These are phyloP conservation scores for Macrophya alboannulata DNA, from an alignment of 2,888 invertebrate genomes.

Conservation along the genomic window DNA sequence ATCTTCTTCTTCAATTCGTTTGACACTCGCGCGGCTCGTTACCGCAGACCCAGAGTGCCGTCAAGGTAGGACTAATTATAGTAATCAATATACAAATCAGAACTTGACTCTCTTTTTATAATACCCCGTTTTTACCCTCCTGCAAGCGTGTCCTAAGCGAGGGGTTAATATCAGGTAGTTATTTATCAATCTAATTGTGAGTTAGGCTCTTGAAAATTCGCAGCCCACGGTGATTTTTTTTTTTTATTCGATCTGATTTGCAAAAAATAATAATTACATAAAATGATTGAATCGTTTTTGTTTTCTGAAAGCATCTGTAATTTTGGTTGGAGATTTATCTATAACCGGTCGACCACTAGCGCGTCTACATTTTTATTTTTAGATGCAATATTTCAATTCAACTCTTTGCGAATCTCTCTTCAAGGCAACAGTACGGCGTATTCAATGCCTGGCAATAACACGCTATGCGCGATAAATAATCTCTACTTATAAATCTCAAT, in stretches of 20 bases:
- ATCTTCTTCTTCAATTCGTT: constrained; percentile 32
- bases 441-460: background rate
- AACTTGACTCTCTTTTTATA: constrained; percentile 9
- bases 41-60: constrained; percentile 10
- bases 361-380: background rate
- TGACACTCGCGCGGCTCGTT: constrained; percentile 37
- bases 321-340: background rate
- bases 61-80: constrained; percentile 35
- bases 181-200: background rate
- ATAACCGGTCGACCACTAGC: background rate
- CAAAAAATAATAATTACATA: background rate
- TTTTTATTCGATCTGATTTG: background rate
- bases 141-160: background rate
- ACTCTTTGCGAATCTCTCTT: background rate
- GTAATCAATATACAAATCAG: constrained; percentile 47
- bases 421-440: background rate
- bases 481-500: background rate
- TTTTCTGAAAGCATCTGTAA: background rate
- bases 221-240: background rate
- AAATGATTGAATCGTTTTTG: background rate
- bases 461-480: background rate
- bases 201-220: background rate
- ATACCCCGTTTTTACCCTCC: constrained; percentile 16
- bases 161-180: constrained; percentile 13
- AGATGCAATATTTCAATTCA: background rate